Evolutionary conservation across 2,797 vertebrate species (phyloP), one percentile per base, ranked within the genome.

Genomic region (Amphiprion clarkii): DNA sequence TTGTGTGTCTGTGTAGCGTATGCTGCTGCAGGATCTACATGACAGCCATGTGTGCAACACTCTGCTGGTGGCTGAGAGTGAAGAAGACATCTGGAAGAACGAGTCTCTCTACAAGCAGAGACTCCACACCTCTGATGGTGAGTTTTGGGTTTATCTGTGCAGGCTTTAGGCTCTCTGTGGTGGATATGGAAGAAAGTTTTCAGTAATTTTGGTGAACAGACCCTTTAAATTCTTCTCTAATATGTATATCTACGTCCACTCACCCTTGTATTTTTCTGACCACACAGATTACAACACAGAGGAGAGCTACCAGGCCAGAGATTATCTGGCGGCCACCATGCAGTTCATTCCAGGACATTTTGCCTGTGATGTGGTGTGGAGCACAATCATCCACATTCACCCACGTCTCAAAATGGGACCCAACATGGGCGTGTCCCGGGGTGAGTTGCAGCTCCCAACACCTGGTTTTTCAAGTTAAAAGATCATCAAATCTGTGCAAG

Each of bases 61-160:
- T 6, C 94, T 99, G 40, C 93, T 99, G 92, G 98, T 99, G 80
- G 98, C 97, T 7, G 98, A 99, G 93, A 99, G 98, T 5, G 98
- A 99, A 74, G 98, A 99, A 78, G 98, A 99, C 79, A 97, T 99
- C 89, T 99, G 98, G 98, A 99, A 99, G 92, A 98, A 94, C 0
- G 98, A 99, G 92, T 96, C 96, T 0, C 94, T 95, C 14, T 99
- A 96, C 84, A 95, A 94, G 71, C 96, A 96, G 76, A 95, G 87
- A 8, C 91, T 93, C 21, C 92, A 96, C 78, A 89, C 94, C 52
- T 95, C 95, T 0, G 98, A 99, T 1, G 98, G 98, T 99, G 9
- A 69, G 79, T 67, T 49, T 40, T 16, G 2, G 5, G n/a, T 61
- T 57, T 46, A 9, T 53, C 16, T 67, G 23, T 17, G 12, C 2